A percentile compares a stretch with the other conserved stretches of the same genome.
phyloP scores from a whole-genome alignment of 2,888 invertebrate genomes.

The Drosophila kuntzei region DNA sequence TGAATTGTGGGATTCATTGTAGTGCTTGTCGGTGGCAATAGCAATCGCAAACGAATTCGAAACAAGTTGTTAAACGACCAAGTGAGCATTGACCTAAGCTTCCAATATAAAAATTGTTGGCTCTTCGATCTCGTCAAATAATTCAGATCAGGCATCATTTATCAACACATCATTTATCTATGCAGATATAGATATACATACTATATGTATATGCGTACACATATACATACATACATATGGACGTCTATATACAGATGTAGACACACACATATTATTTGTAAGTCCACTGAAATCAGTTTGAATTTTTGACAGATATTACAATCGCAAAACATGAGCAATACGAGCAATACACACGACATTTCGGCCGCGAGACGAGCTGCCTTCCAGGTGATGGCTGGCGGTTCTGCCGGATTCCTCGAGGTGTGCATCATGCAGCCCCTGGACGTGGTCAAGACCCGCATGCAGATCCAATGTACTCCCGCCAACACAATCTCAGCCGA shows the following conservation, averaged over 20 bases:
- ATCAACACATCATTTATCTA: neutral
- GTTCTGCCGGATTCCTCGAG: constrained; percentile 97
- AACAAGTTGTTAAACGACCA: neutral
- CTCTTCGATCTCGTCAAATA: neutral
- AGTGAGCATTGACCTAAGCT: constrained; percentile 32
- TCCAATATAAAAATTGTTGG: constrained; percentile 8
- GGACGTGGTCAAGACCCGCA: constrained; percentile 96
- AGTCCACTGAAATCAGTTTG: neutral
- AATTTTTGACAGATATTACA: neutral
- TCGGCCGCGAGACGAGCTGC: constrained; percentile 78
- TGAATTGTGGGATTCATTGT: neutral
- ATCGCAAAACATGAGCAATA: constrained; percentile 3
- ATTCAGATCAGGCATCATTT: neutral
- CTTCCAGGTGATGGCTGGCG: constrained; percentile 89
- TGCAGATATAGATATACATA: neutral
- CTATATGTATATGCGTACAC: neutral
- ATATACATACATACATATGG: neutral
- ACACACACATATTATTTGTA: too few relatives aligned
- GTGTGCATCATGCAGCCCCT: constrained; percentile 98
- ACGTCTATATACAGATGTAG: too few relatives aligned
- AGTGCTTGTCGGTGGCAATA: neutral
- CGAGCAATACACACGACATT: constrained; percentile 47
- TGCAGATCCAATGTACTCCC: constrained; percentile 89
- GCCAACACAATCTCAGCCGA: constrained; percentile 31
- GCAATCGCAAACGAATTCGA: neutral